Evolutionary conservation across 2,888 invertebrate genomes (phyloP).

Genomic region (Ormia ochracea): DNA sequence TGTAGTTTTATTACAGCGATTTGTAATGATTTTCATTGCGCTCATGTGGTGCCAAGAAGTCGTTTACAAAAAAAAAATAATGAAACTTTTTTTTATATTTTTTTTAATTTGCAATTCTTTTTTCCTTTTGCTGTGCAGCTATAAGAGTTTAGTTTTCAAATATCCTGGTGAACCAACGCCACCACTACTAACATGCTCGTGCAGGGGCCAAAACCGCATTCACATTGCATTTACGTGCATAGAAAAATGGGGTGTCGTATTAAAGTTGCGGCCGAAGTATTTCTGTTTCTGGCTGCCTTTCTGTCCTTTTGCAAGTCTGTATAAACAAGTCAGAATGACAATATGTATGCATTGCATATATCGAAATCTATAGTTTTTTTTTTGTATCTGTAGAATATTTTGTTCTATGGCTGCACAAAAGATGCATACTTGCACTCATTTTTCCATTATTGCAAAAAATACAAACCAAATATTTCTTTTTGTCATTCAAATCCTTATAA

Average conservation of each 20-base stretch:
- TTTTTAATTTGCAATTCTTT: background rate
- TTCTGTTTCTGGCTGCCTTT: background rate
- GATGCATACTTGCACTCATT: slow-evolving; percentile 23
- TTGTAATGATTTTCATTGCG: slow-evolving; percentile 2
- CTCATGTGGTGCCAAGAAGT: slow-evolving; percentile 58
- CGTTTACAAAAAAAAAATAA: slow-evolving; percentile 52
- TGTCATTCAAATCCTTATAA: slow-evolving; percentile 56
- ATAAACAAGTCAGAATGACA: background rate
- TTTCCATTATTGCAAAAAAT: slow-evolving; percentile 22
- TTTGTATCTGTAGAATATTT: background rate
- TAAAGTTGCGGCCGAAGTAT: background rate
- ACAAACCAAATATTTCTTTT: slow-evolving; percentile 35
- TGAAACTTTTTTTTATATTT: background rate
- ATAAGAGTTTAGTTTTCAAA: background rate
- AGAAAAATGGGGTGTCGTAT: slow-evolving; percentile 7
- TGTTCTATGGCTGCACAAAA: background rate
- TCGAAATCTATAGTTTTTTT: too few species aligned
- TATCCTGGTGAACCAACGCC: background rate
- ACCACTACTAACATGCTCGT: too few species aligned
- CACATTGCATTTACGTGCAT: too few species aligned
- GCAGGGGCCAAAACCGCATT: background rate
- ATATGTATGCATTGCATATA: background rate
- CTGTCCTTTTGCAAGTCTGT: background rate
- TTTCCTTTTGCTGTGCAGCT: background rate
- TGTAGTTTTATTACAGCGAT: background rate